A percentile compares a stretch with the other conserved stretches of the same genome.
Evolutionary conservation across 2,113 vertebrate genomes (phyloP).

Genomic region (Pelecanoides urinatrix): DNA sequence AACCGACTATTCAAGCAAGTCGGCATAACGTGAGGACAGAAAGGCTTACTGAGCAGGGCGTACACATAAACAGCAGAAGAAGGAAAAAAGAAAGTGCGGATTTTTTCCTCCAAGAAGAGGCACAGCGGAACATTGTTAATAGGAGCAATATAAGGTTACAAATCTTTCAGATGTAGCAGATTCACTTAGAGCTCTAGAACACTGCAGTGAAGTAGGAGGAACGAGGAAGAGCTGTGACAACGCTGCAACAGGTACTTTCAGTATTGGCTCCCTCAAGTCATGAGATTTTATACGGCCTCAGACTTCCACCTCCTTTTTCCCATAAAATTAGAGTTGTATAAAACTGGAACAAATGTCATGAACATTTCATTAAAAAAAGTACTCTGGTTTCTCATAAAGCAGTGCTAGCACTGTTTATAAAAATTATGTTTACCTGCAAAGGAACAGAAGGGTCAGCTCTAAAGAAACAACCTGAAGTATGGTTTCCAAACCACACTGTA

Average conservation of each 20-base stretch:
- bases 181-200: neutral
- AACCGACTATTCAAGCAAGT: fast-evolving
- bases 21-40: neutral
- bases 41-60: neutral
- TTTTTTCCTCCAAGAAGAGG: neutral
- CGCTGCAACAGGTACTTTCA: neutral
- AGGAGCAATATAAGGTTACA: too few species aligned
- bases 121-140: fast-evolving
- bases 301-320: neutral
- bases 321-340: neutral
- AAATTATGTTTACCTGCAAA: neutral
- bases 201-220: neutral
- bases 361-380: neutral
- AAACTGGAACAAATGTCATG: neutral
- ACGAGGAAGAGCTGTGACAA: neutral
- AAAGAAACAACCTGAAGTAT: neutral
- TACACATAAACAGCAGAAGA: neutral
- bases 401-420: neutral
- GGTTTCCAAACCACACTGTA: neutral
- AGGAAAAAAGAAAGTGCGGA: too few species aligned
- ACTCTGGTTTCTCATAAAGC: neutral
- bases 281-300: neutral
- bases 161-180: neutral
- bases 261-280: neutral
- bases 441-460: neutral